Base-by-base conservation (phyloP, 1,140 invertebrate species). In the Conopomorpha cramerella region DNA sequence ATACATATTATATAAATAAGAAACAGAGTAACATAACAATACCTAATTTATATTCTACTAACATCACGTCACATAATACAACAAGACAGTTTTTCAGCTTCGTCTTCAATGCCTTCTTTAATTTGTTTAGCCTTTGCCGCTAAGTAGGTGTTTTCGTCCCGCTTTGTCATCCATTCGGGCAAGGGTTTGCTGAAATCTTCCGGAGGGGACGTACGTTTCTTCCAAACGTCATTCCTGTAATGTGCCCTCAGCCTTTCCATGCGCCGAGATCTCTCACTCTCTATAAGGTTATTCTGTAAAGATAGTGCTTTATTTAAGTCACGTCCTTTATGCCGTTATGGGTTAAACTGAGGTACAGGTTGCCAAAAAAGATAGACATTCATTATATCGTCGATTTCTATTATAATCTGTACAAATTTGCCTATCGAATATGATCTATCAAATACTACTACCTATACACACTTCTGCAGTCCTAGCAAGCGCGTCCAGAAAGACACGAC, bases 141-240 rank as follows among this genome's bases (percentile, higher is more conserved):
- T 32, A 92, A 77, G 67, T 82, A 91, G 8, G 86, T 82, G 38
- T 82, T 77, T 47, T 87, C 76, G 43, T 86, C 82, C 51, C 82
- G 73, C 47, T 90, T 82, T 13, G 70, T 49, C 55, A 92, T 73
- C 82, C 85, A 87, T 14, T 89, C 83, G 3, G 92, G 91, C 41
- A 95, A 60, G 2, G 89, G 88, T 38, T 78, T 79, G 43, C 85
- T 82, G 92, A 92, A 95, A 58, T 92, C 85, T 39, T 71, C 55
- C 3, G 92, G 92, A 4, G 91, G 91, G 36, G 72, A 46, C n/a
- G 81, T 76, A 31, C 92, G 77, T 53, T 84, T 87, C 48, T 85
- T 74, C 93, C 92, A 95, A 11, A 87, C 80, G 55, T 88, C 78
- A 70, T 95, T 95, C 10, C 50, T 53, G 44, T 82, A 84, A 60